Base-by-base conservation (phyloP, 2,888 invertebrate species). In the Ernsta delagoae region DNA sequence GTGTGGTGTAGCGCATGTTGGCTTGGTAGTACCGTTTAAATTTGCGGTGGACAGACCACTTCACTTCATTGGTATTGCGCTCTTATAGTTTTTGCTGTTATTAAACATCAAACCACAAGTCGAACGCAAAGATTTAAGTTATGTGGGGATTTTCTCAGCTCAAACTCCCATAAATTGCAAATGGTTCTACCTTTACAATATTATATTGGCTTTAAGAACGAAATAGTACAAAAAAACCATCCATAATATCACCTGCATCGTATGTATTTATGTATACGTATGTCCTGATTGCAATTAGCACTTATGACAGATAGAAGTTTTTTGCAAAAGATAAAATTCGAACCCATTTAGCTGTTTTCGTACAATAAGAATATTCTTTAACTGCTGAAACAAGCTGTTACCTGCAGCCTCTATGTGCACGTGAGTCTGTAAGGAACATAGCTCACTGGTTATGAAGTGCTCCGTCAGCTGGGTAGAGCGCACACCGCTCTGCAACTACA, bases 51-150 rank as follows among this genome's bases (percentile, higher is more conserved):
- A 59, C 16, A 54, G 4, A 54, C 54, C 50, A 9, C 36, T 8
- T 5, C 61, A 61, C 45, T 61, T 50, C 50, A 61, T 36, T 36
- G n/a, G 5, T 34, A 34, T 50, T 6, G 34, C 16, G 48, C 50
- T 61, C 48, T 34, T 50, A 34, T 50, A 61, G 50, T 61, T 61
- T 61, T 61, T 61, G 50, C 50, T 61, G 50, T 50, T 60, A 61
- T 61, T 50, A 61, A 61, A 34, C 48, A 12, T 12, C 12, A 12
- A 70, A 72, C 72, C 67, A 53, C 70, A 70, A 70, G 16, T 34
- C 9, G 9, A 54, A 9, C 1, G 5, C 11, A 11, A 45, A 45
- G 12, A 12, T 48, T 48, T 48, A 12, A 12, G 5, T 16, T 45
- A 45, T 45, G 45, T 5, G 45, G 11, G 11, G 45, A n/a, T 45